Base-by-base conservation (phyloP, 2,888 invertebrate genomes). In the Thymelicus sylvestris region DNA sequence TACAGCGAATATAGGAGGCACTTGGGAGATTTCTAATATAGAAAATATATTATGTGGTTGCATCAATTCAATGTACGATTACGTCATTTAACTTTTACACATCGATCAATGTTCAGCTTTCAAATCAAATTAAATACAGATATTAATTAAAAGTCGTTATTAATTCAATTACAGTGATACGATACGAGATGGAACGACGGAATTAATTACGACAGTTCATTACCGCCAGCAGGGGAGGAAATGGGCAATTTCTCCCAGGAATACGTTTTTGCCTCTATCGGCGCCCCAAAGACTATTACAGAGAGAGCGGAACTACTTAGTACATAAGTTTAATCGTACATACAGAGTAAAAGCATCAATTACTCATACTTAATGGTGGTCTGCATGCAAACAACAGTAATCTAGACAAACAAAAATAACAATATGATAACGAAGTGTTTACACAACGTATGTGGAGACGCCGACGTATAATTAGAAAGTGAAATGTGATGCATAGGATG, bases 401-500 rank as follows among this genome's bases (percentile, higher is more conserved):
- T 52, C 31, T 52, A 31, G 62, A 39, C 50, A 62, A 31, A 55
- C 47, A 63, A 63, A 63, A 68, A 69, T 59, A 48, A 57, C 38
- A 44, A 62, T 12, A 62, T 24, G 44, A 63, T 47, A 57, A 47
- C 62, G 7, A 47, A 64, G 19, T 64, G 57, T 65, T 65, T 70
- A 65, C n/a, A 19, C 44, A 24, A 41, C 38, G 52, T 55, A 55
- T 24, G 57, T 13, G 6, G 31, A 31, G 31, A 64, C 39, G 44
- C 60, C 38, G 48, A 65, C 64, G 19, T 69, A 65, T 65, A 69
- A 65, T 65, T 65, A 70, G 70, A 70, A 65, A 70, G 70, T 65
- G 50, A 70, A 70, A 70, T 65, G 69, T 52, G 70, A 70, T 65
- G 65, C 48, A 70, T 60, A 61, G 50, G 65, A 70, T 70, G 15